These are phyloP conservation scores for Geococcyx californianus DNA, from an alignment of 2,113 vertebrate genomes.

Conservation along the genomic window DNA sequence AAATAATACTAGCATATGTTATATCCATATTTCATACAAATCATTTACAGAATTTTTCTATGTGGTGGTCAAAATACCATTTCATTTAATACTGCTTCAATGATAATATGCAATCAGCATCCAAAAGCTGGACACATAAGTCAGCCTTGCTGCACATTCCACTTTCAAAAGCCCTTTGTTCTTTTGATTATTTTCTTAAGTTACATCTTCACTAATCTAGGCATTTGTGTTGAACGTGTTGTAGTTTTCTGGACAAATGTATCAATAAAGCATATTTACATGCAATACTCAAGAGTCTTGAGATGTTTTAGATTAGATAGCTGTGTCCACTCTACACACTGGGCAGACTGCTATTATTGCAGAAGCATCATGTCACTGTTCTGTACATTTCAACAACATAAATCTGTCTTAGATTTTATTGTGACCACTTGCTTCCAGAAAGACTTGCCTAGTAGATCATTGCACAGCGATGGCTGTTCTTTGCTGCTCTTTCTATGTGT, in stretches of 20 bases:
- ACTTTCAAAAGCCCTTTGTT: neutral
- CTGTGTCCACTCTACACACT: neutral
- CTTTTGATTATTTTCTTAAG: neutral
- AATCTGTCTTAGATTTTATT: neutral
- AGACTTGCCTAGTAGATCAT: neutral
- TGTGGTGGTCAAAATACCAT: conserved; percentile 28
- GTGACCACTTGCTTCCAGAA: neutral
- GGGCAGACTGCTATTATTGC: neutral
- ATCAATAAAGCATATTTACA: neutral
- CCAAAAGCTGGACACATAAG: conserved; percentile 18
- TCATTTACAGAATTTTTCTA: conserved; percentile 45
- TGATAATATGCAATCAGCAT: conserved; percentile 13
- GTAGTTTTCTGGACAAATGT: neutral
- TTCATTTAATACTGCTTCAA: conserved; percentile 54
- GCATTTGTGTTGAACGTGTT: neutral
- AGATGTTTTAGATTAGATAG: neutral
- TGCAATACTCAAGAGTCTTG: neutral
- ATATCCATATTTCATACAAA: neutral
- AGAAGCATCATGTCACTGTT: neutral
- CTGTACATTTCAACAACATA: neutral
- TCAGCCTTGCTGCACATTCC: neutral
- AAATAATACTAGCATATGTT: conserved; percentile 28
- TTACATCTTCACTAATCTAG: neutral
- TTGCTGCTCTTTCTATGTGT: neutral
- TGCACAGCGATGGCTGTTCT: neutral